Conservation (phyloP, 2,888 invertebrate genomes). For the Acrocyrtus sp. region DNA sequence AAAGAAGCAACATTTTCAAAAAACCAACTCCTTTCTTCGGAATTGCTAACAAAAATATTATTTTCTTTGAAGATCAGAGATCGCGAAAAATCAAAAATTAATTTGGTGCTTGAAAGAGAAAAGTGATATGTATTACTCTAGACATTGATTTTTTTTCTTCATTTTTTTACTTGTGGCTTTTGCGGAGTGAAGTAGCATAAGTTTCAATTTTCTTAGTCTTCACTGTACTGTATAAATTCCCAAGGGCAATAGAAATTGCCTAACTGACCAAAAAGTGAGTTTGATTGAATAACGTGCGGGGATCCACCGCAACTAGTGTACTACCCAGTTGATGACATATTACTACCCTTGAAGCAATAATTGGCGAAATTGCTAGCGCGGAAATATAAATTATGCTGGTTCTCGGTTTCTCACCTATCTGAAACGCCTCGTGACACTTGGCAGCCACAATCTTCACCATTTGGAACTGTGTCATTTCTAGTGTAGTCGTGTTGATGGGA, state of each 20-base stretch:
- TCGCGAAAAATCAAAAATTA: constrained; percentile 63
- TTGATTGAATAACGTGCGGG: no score
- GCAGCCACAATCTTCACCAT: constrained; percentile 66
- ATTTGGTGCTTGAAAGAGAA: constrained; percentile 65
- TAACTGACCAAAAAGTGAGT: no score
- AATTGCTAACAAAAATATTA: no score
- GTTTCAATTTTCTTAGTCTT: neutral
- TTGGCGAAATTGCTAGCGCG: neutral
- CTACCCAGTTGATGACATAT: no score
- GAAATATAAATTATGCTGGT: neutral
- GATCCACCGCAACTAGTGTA: no score
- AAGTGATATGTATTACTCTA: neutral
- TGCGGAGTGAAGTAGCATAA: neutral
- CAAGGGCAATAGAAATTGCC: no score
- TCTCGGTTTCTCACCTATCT: constrained; percentile 66
- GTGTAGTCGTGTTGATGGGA: constrained; percentile 67
- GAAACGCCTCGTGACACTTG: constrained; percentile 67
- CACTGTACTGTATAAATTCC: neutral
- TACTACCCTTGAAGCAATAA: neutral
- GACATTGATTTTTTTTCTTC: neutral
- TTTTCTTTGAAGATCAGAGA: neutral
- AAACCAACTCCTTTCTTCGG: no score
- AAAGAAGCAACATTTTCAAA: no score
- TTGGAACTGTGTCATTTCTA: constrained; percentile 68
- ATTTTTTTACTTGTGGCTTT: neutral